These are phyloP conservation scores for Brachystomella parvula DNA, from an alignment of 1,140 invertebrate genomes.

Conservation along the genomic window DNA sequence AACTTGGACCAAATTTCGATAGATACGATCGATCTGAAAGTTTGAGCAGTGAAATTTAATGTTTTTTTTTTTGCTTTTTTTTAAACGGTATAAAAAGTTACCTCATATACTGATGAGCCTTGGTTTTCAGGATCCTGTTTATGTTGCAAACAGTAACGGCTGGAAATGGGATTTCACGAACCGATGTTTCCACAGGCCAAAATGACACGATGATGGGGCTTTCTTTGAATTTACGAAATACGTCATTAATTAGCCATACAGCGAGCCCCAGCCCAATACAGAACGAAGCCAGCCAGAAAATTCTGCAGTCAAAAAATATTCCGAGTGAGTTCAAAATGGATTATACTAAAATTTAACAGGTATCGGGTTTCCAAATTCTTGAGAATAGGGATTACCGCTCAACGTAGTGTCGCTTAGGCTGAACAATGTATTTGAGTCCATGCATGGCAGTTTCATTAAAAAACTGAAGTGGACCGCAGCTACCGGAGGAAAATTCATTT, in stretches of 20 bases:
- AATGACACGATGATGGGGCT: conserved; percentile 35
- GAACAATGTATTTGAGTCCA: conserved; percentile 8
- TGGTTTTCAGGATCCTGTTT: conserved; percentile 27
- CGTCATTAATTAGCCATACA: conserved; percentile 44
- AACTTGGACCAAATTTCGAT: too few relatives aligned
- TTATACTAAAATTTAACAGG: too few relatives aligned
- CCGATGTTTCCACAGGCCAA: conserved; percentile 14
- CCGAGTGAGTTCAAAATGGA: too few relatives aligned
- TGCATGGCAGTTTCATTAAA: conserved; percentile 7
- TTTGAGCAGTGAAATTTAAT: neutral
- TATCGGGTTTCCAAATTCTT: too few relatives aligned
- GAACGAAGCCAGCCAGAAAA: conserved; percentile 50
- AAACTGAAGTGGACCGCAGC: too few relatives aligned
- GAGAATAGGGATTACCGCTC: neutral
- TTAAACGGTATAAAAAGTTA: neutral
- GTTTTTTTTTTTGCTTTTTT: neutral
- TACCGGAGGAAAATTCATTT: too few relatives aligned
- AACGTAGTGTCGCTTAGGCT: neutral
- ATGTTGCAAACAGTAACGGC: conserved; percentile 38
- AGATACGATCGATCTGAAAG: too few relatives aligned
- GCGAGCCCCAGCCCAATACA: conserved; percentile 46
- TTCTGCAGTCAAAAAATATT: conserved; percentile 36
- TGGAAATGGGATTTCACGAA: conserved; percentile 36
- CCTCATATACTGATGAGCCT: conserved; percentile 2
- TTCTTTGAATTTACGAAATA: conserved; percentile 18